Percentiles rank a stretch among this genome's conserved stretches.
These are phyloP conservation scores for Heliconius himera DNA, from an alignment of 1,140 invertebrate species.

Conservation along the genomic window DNA sequence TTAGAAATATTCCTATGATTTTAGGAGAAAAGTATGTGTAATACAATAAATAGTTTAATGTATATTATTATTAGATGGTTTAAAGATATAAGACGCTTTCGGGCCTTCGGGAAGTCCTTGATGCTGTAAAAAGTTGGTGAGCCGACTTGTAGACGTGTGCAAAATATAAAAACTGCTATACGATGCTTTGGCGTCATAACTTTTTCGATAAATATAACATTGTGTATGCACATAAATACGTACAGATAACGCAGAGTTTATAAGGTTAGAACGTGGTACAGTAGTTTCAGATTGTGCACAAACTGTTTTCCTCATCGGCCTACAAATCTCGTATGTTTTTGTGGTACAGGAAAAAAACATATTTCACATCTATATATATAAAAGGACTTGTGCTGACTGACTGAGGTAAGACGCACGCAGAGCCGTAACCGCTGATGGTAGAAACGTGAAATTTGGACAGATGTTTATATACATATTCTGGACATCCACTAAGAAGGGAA, in stretches of 20 bases:
- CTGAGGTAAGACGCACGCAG: too few species aligned
- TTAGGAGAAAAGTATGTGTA: too few species aligned
- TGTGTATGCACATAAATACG: constrained; percentile 19
- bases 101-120: neutral
- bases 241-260: neutral
- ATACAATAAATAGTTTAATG: too few species aligned
- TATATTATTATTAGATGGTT: too few species aligned
- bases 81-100: too few species aligned
- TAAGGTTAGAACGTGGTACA: neutral
- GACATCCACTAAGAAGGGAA: too few species aligned
- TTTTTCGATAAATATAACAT: constrained; percentile 33
- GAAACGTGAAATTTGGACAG: too few species aligned
- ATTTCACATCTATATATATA: too few species aligned
- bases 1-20: too few species aligned
- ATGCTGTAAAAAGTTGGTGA: constrained; percentile 5
- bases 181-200: constrained; percentile 29
- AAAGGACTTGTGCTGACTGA: too few species aligned
- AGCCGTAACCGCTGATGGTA: too few species aligned
- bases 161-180: constrained; percentile 39
- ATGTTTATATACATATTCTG: too few species aligned
- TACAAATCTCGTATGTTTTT: neutral
- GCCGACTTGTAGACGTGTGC: constrained; percentile 34
- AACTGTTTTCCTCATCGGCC: neutral
- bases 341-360: neutral
- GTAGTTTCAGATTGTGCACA: neutral